Conservation (phyloP, 2,888 invertebrate species). For the Ophonus ardosiacus region DNA sequence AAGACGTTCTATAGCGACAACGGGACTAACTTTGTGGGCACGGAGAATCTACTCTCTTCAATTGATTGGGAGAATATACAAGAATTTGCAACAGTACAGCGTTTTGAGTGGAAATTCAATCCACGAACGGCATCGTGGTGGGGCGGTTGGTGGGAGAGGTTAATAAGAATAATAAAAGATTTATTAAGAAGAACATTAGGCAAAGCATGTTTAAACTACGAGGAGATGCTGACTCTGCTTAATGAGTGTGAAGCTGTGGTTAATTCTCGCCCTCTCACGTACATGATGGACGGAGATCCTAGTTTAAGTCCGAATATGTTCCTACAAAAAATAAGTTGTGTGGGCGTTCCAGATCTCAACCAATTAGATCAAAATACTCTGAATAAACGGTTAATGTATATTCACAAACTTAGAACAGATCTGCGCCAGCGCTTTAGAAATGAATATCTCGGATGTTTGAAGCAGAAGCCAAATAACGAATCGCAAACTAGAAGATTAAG, state of each 20-base stretch:
- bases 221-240: too few relatives aligned
- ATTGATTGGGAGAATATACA: too few relatives aligned
- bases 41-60: too few relatives aligned
- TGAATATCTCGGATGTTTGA: conserved; percentile 4
- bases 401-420: neutral
- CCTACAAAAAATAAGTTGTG: neutral
- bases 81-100: too few relatives aligned
- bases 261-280: too few relatives aligned
- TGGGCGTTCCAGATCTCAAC: conserved; percentile 12
- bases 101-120: too few relatives aligned
- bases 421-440: neutral
- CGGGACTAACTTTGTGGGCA: neutral
- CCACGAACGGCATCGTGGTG: too few relatives aligned
- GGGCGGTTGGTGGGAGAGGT: too few relatives aligned
- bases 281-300: neutral
- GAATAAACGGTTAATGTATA: neutral
- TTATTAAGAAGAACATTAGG: too few relatives aligned
- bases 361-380: conserved; percentile 11
- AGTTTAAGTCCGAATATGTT: neutral
- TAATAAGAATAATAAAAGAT: too few relatives aligned
- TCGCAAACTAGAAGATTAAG: neutral
- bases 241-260: too few relatives aligned
- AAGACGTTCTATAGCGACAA: conserved; percentile 67
- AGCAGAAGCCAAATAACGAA: neutral
- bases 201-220: too few relatives aligned